These are phyloP conservation scores for Drymodes brunneopygia DNA, from an alignment of 2,113 vertebrate species.

Conservation along the genomic window DNA sequence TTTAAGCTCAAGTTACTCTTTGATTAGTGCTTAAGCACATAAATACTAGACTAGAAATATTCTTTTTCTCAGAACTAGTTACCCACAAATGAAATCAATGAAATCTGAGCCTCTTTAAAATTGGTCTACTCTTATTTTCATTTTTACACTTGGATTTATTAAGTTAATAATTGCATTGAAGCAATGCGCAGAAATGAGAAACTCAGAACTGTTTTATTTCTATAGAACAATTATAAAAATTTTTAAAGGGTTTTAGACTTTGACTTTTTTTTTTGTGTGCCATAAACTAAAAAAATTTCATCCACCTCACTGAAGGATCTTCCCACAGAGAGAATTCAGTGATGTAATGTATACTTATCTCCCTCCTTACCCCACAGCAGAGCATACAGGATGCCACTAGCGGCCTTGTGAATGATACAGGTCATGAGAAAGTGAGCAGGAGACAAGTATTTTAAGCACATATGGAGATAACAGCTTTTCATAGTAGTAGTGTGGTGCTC, in stretches of 20 bases:
- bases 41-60: not conserved
- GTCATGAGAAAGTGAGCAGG: not conserved
- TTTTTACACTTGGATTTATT: not conserved
- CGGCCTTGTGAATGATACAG: not conserved
- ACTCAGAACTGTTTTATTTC: not conserved
- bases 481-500: not conserved
- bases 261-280: not conserved
- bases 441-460: not conserved
- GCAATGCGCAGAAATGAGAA: not conserved
- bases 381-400: not conserved
- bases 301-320: not conserved
- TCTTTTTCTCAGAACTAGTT: not conserved
- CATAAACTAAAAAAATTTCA: not conserved
- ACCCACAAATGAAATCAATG: not conserved
- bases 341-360: not conserved
- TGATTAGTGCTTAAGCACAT: not conserved
- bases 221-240: not conserved
- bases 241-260: not conserved
- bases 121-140: not conserved
- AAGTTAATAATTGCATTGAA: not conserved
- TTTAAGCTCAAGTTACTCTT: not conserved
- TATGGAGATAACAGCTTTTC: not conserved
- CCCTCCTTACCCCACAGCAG: not conserved
- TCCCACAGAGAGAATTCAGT: not conserved
- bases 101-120: not conserved